These are phyloP conservation scores for Macquaria australasica DNA, from an alignment of 2,113 vertebrate species.

Conservation along the genomic window DNA sequence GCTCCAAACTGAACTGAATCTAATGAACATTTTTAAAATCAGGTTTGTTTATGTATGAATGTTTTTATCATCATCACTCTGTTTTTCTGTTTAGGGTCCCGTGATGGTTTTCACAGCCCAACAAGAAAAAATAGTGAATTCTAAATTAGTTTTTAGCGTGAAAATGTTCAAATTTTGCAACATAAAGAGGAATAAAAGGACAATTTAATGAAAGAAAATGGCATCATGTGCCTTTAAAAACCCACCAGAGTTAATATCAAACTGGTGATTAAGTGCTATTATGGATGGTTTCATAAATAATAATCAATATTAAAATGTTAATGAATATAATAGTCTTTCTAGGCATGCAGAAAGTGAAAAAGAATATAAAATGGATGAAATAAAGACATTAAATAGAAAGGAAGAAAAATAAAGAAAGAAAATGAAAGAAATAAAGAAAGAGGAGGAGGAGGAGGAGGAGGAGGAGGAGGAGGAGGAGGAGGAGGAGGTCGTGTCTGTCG, in stretches of 20 bases:
- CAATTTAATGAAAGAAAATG: neutral
- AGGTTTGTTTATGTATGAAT: constrained; percentile 4
- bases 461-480: neutral
- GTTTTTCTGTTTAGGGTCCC: constrained; percentile 11
- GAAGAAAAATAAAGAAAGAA: neutral
- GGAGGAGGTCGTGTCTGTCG: neutral
- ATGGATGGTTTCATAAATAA: neutral
- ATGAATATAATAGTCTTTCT: neutral
- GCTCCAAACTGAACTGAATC: neutral
- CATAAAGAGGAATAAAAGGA: neutral
- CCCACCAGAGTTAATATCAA: neutral
- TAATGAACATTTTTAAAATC: neutral
- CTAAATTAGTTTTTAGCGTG: neutral
- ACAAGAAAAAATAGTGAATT: neutral
- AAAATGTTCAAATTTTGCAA: neutral
- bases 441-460: neutral
- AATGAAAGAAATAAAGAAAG: too few relatives aligned
- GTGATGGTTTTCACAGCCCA: neutral
- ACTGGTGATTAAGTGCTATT: neutral
- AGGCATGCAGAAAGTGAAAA: neutral
- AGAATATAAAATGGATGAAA: neutral
- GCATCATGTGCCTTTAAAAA: neutral
- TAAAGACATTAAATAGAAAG: neutral
- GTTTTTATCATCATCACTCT: neutral
- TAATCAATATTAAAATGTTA: constrained; percentile 15